phyloP scores from a whole-genome alignment of 2,797 vertebrate species.

The Meda fulgida region DNA sequence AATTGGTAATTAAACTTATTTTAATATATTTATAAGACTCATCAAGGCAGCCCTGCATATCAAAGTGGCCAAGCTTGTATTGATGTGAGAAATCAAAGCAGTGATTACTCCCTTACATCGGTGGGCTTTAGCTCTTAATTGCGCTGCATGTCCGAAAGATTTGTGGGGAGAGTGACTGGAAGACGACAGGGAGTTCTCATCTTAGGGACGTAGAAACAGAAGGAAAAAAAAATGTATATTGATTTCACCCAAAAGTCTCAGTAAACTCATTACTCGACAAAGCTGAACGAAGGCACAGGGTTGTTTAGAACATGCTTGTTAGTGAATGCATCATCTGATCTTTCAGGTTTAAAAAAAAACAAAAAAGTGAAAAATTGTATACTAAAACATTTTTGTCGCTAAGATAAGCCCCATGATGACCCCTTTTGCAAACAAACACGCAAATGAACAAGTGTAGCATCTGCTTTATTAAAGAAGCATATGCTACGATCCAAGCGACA shows the following conservation, averaged over 20 bases:
- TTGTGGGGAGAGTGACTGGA: slow-evolving; percentile 56
- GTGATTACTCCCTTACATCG: slow-evolving; percentile 80
- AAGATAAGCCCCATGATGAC: slow-evolving; percentile 26
- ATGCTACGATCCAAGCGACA: slow-evolving; percentile 31
- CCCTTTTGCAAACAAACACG: slow-evolving; percentile 38
- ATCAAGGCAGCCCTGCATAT: slow-evolving; percentile 82
- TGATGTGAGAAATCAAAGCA: slow-evolving; percentile 84
- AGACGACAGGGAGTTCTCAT: slow-evolving; percentile 52
- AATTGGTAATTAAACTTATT: slow-evolving; percentile 86
- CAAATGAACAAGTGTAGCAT: slow-evolving; percentile 45
- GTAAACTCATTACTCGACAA: slow-evolving; percentile 58
- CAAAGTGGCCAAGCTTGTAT: slow-evolving; percentile 84
- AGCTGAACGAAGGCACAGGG: slow-evolving; percentile 32
- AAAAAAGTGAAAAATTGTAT: slow-evolving; percentile 36
- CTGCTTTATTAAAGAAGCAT: slow-evolving; percentile 41
- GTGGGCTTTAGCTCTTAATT: slow-evolving; percentile 73
- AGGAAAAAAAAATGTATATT: slow-evolving; percentile 54
- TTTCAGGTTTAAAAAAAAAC: slow-evolving; percentile 43
- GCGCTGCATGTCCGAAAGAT: slow-evolving; percentile 67
- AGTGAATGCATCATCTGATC: slow-evolving; percentile 50
- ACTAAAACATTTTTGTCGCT: slow-evolving; percentile 52
- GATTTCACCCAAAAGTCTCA: slow-evolving; percentile 59
- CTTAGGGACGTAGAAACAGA: slow-evolving; percentile 41
- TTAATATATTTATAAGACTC: slow-evolving; percentile 82
- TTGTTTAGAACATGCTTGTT: slow-evolving; percentile 57